A percentile compares a stretch with the other conserved stretches of the same genome.
These are phyloP conservation scores for Scomberomorus guttatus DNA, from an alignment of 2,797 vertebrate species.

Conservation along the genomic window DNA sequence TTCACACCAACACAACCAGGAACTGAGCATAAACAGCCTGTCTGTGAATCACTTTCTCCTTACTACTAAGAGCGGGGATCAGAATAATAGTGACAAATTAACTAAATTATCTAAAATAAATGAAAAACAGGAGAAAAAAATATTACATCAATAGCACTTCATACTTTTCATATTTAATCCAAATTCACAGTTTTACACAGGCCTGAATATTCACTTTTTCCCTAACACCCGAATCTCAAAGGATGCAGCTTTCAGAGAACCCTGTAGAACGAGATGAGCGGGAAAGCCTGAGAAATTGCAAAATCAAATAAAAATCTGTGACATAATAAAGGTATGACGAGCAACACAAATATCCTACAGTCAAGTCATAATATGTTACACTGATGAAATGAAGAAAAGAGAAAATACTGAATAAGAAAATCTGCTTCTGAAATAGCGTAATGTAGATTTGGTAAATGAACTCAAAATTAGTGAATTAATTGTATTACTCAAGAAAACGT, in stretches of 20 bases:
- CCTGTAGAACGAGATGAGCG: not conserved
- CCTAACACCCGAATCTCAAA: not conserved
- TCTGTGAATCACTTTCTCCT: not conserved
- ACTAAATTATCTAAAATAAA: not conserved
- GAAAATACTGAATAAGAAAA: not conserved
- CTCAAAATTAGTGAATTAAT: too few relatives aligned
- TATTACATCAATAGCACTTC: not conserved
- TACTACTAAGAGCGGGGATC: not conserved
- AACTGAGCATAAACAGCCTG: not conserved
- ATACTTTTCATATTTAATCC: too few relatives aligned
- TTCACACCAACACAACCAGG: not conserved
- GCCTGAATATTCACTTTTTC: not conserved
- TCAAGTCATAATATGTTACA: not conserved
- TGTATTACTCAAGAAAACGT: too few relatives aligned
- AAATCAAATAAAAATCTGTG: not conserved
- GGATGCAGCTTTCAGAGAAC: not conserved
- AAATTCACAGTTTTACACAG: not conserved
- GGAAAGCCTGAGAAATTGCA: too few relatives aligned
- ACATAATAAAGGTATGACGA: not conserved
- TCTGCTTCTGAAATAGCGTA: too few relatives aligned
- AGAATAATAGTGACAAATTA: not conserved
- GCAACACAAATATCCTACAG: not conserved
- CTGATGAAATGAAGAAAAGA: too few relatives aligned
- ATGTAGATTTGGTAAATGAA: too few relatives aligned
- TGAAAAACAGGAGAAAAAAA: not conserved